Evolutionary conservation across 2,113 vertebrate genomes (phyloP).

Genomic region (Corythornis madagascariensis): DNA sequence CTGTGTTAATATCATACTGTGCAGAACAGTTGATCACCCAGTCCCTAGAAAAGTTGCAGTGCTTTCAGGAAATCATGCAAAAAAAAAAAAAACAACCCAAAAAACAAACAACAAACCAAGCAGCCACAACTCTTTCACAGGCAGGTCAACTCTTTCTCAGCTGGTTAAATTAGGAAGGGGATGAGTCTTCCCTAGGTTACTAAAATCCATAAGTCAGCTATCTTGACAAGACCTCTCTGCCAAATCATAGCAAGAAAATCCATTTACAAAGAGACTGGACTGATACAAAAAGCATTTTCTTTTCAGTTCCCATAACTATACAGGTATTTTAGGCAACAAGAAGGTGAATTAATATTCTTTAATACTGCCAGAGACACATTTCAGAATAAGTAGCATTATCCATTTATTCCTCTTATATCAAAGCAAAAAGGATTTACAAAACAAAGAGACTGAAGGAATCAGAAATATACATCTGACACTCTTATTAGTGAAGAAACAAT

Average conservation of each 20-base stretch:
- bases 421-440: not conserved
- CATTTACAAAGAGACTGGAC: constrained; percentile 11
- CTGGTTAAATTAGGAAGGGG: constrained; percentile 35
- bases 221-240: constrained; percentile 32
- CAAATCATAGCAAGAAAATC: constrained; percentile 32
- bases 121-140: not conserved
- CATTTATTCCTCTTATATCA: not conserved
- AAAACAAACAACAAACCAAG: not conserved
- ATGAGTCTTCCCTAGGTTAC: constrained; percentile 41
- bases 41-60: not conserved
- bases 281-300: constrained; percentile 45
- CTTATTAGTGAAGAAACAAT: not conserved
- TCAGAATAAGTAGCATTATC: constrained; percentile 13
- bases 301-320: constrained; percentile 18
- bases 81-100: not conserved
- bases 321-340: constrained; percentile 28
- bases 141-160: constrained; percentile 42
- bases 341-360: constrained; percentile 41
- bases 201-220: constrained; percentile 43
- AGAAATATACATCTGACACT: not conserved
- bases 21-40: not conserved
- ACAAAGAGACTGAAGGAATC: not conserved
- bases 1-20: not conserved
- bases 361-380: constrained; percentile 2
- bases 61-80: constrained; percentile 15